These are phyloP conservation scores for Rattus rattus DNA, from an alignment of 2,113 vertebrate genomes.

Conservation along the genomic window DNA sequence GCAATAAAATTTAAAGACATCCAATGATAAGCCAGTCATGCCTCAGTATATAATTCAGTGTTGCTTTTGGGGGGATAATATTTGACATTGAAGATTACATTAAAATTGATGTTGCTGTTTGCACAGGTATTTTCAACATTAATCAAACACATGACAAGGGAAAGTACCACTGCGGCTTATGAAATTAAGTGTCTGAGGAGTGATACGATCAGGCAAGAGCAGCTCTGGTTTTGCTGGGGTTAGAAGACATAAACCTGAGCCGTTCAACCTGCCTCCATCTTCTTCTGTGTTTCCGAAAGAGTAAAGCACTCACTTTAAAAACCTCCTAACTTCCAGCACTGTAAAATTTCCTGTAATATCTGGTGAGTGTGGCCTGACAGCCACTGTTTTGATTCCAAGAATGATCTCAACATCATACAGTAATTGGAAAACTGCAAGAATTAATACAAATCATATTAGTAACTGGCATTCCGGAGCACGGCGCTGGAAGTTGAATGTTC, in stretches of 20 bases:
- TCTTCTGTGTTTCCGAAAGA: not conserved
- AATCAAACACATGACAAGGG: not conserved
- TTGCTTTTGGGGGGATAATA: conserved; percentile 43
- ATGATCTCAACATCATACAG: not conserved
- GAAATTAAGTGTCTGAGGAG: conserved; percentile 55
- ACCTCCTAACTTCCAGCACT: not conserved
- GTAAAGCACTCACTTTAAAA: conserved; percentile 22
- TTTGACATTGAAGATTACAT: conserved; percentile 57
- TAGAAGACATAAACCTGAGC: not conserved
- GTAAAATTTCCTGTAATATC: not conserved
- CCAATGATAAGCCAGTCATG: not conserved
- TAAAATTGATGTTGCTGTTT: conserved; percentile 68
- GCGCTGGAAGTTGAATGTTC: not conserved
- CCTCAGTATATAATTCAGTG: not conserved
- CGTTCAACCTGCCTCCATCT: not conserved
- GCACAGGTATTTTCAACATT: conserved; percentile 62
- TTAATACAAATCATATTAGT: not conserved
- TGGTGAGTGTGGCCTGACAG: not conserved
- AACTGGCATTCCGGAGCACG: not conserved
- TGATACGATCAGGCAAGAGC: not conserved
- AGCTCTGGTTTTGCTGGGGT: not conserved
- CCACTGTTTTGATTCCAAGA: not conserved
- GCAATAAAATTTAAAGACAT: not conserved
- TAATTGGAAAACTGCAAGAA: not conserved
- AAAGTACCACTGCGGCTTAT: conserved; percentile 52